Evolutionary conservation across 2,888 invertebrate species (phyloP), one percentile per base, ranked within the genome.

Genomic region (Parnassius apollo): DNA sequence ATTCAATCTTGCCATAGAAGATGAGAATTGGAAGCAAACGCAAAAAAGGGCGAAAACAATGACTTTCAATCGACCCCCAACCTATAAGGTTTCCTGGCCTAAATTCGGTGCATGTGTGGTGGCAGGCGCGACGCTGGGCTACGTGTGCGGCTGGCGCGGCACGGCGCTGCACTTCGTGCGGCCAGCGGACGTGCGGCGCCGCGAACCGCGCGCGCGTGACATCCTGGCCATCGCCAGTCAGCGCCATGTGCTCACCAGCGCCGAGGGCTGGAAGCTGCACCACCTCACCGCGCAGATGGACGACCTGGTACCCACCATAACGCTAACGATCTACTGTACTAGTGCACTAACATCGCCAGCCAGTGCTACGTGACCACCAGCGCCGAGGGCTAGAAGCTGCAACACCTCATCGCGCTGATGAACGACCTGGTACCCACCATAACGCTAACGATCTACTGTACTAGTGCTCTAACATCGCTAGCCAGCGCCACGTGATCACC

Each of bases 181-280:
- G 42, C 92, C 91, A 49, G 69, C 95, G 0, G 98, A 99, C 86
- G 97, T 99, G 11, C 95, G 96, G 75, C 95, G 96, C 0, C 97
- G 98, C 71, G 98, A 98, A 82, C 93, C 97, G 67, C 93, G 96
- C 66, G 95, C 97, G 0, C 67, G 79, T 0, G 87, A 88, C 76
- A 96, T 98, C 51, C 95, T 96, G 77, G 98, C 98, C 86, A 93
- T 98, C 74, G 97, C 98, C 44, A 96, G 96, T 85, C 98, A 98
- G 84, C 95, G 95, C 69, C 95, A 96, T 78, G 96, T 98, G 59
- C 91, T 96, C 69, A 96, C 97, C 76, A 97, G 96, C 86, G 95
- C 97, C 18, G 96, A 97, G 72, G 98, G 98, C 1, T 98, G 98
- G 98, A 98, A 98, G 90, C 94, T 98, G 65, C 95, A 96, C 90